Conservation (phyloP, 2,888 invertebrate genomes). For the Patella caerulea region DNA sequence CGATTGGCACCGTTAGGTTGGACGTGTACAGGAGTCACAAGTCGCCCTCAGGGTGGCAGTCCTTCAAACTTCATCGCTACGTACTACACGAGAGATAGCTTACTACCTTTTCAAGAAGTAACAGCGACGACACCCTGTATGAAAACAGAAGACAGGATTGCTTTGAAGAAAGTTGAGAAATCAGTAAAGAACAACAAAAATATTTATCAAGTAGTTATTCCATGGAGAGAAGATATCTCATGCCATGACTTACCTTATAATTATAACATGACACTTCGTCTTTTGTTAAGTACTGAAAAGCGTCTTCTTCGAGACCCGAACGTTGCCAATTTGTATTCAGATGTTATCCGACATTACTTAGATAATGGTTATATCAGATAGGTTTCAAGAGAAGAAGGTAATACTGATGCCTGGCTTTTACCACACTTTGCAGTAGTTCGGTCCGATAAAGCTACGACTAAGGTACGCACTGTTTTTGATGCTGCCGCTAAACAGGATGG, state of each 20-base stretch:
- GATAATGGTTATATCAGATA: neutral
- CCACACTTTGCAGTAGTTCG: constrained; percentile 10
- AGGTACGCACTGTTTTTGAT: neutral
- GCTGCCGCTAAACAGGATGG: neutral
- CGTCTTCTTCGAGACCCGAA: neutral
- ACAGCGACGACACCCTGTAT: no score
- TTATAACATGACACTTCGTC: neutral
- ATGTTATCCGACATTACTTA: neutral
- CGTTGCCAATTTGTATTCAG: neutral
- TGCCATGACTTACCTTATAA: neutral
- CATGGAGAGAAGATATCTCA: neutral
- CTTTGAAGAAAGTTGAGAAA: no score
- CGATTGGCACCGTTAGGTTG: no score
- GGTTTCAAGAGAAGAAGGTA: neutral
- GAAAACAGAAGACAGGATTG: no score
- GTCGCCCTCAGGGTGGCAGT: no score
- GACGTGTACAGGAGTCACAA: no score
- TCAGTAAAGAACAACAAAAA: no score
- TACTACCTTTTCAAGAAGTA: no score
- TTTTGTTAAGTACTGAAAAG: neutral
- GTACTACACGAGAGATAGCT: no score
- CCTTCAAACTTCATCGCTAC: no score
- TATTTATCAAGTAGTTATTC: neutral
- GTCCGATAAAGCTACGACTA: neutral
- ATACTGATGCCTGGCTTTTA: neutral